A percentile compares a stretch with the other conserved stretches of the same genome.
Conservation (phyloP, 2,888 invertebrate genomes). For the Heliconius cydno region DNA sequence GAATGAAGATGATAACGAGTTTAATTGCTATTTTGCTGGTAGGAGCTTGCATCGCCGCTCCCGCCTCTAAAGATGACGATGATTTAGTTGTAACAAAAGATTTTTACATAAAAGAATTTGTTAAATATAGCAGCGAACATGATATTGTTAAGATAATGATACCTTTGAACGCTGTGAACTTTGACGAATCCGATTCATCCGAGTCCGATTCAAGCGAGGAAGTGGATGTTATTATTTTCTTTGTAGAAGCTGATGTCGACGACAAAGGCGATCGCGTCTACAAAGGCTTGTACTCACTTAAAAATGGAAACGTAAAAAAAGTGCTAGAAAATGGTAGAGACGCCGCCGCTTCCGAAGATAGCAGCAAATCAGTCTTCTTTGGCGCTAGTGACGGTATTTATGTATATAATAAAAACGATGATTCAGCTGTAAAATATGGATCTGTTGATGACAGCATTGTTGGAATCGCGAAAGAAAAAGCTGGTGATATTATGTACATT, state of each 20-base stretch:
- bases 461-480: not conserved
- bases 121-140: slow-evolving; percentile 44
- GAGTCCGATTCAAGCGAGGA: not conserved
- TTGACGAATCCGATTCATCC: not conserved
- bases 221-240: slow-evolving; percentile 46
- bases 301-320: slow-evolving; percentile 39
- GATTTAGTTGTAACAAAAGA: not conserved
- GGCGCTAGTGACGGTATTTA: slow-evolving; percentile 65
- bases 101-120: slow-evolving; percentile 12
- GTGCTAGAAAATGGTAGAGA: slow-evolving; percentile 54
- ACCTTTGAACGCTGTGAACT: not conserved
- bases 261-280: slow-evolving; percentile 41
- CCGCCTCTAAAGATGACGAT: not conserved
- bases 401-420: slow-evolving; percentile 50
- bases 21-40: not conserved
- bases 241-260: slow-evolving; percentile 51
- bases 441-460: not conserved
- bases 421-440: not conserved
- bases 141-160: slow-evolving; percentile 49
- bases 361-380: slow-evolving; percentile 56
- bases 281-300: slow-evolving; percentile 57
- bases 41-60: not conserved
- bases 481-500: not conserved
- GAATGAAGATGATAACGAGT: slow-evolving; percentile 5
- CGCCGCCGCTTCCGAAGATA: slow-evolving; percentile 54